A percentile compares a stretch with the other conserved stretches of the same genome.
phyloP scores from a whole-genome alignment of 2,888 invertebrate genomes.

The Allolobophora icterica region DNA sequence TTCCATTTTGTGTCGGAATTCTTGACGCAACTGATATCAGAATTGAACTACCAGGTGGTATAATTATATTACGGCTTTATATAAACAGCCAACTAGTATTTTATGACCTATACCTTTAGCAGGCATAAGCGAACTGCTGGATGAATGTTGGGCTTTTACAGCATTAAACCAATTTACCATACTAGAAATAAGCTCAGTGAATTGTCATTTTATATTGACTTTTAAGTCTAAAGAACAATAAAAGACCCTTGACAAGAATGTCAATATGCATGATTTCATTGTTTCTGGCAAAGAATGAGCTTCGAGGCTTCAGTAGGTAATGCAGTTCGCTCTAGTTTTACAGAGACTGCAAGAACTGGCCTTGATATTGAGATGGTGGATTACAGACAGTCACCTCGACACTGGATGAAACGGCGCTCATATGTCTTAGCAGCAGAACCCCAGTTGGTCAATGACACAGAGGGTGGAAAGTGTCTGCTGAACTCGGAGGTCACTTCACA shows the following conservation, averaged over 20 bases:
- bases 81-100: neutral
- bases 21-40: neutral
- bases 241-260: neutral
- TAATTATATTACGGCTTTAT: neutral
- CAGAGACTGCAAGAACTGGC: neutral
- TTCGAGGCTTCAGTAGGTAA: neutral
- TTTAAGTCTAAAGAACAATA: neutral
- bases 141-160: neutral
- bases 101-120: neutral
- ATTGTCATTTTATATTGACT: neutral
- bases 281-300: neutral
- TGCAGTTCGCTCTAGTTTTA: neutral
- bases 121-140: neutral
- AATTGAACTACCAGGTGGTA: neutral
- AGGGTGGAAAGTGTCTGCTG: neutral
- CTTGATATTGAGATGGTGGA: constrained; percentile 24
- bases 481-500: neutral
- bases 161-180: neutral
- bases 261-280: neutral
- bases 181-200: neutral
- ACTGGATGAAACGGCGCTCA: neutral
- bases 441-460: neutral
- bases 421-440: constrained; percentile 6
- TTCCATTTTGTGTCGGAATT: neutral
- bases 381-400: neutral